phyloP scores from a whole-genome alignment of 2,888 invertebrate genomes.

The Baronia brevicornis region DNA sequence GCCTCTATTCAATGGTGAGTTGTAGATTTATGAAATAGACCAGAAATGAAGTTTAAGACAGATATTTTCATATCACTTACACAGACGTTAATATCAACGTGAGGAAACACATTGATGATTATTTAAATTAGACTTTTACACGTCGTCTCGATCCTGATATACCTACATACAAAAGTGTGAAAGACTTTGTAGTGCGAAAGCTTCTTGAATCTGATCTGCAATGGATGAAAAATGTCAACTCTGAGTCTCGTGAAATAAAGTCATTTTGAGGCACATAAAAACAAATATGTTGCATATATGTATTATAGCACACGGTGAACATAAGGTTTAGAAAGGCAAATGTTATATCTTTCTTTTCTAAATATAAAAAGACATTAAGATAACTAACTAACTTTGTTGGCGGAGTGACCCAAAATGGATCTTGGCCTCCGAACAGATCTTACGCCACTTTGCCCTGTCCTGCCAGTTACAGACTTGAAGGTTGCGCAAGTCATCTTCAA shows the following conservation, averaged over 20 bases:
- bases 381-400: too few relatives aligned
- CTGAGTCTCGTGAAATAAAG: constrained; percentile 25
- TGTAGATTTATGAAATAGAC: constrained; percentile 24
- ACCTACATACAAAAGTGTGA: too few relatives aligned
- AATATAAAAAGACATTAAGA: constrained; percentile 38
- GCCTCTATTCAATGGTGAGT: constrained; percentile 40
- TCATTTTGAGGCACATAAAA: constrained; percentile 33
- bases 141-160: constrained; percentile 46
- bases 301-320: too few relatives aligned
- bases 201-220: constrained; percentile 21
- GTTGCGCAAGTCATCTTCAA: too few relatives aligned
- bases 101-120: constrained; percentile 37
- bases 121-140: constrained; percentile 52
- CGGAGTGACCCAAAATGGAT: too few relatives aligned
- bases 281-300: constrained; percentile 44
- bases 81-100: too few relatives aligned
- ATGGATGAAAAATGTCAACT: constrained; percentile 25
- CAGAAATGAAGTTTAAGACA: constrained; percentile 20
- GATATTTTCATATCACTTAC: too few relatives aligned
- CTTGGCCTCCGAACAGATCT: too few relatives aligned
- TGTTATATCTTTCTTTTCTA: too few relatives aligned
- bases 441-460: too few relatives aligned
- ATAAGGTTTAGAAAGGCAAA: too few relatives aligned
- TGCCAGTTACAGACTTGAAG: too few relatives aligned
- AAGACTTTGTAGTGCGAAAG: constrained; percentile 38